These are phyloP conservation scores for Ormyrus labotus DNA, from an alignment of 2,888 invertebrate species.

Conservation along the genomic window DNA sequence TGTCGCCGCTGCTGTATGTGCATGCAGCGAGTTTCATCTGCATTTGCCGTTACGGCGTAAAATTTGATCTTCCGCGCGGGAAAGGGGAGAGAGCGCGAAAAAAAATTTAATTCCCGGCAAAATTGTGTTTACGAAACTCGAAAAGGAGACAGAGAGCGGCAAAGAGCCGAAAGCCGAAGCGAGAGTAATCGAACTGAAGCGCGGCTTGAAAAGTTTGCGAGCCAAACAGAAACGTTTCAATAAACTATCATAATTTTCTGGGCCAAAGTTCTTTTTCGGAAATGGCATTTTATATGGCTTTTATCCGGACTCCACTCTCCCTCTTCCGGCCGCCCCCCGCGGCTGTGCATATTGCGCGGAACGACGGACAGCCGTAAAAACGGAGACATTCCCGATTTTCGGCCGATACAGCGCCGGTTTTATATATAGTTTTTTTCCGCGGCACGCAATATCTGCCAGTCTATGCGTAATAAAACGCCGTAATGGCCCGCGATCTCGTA, in stretches of 20 bases:
- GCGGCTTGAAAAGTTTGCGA: constrained; percentile 1
- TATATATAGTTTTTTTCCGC: neutral
- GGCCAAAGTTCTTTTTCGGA: neutral
- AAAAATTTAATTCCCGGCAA: constrained; percentile 8
- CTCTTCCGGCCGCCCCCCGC: neutral
- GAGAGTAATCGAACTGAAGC: neutral
- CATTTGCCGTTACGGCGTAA: constrained; percentile 7
- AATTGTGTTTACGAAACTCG: too few species aligned
- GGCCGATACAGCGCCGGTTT: constrained; percentile 13
- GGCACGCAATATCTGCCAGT: constrained; percentile 42
- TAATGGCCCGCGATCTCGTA: constrained; percentile 30
- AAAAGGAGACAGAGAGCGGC: too few species aligned
- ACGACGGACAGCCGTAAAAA: constrained; percentile 42
- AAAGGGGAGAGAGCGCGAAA: neutral
- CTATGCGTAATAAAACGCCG: constrained; percentile 46
- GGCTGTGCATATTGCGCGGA: neutral
- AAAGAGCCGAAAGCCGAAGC: neutral
- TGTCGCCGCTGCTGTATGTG: neutral
- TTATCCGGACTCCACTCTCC: too few species aligned
- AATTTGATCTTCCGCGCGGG: constrained; percentile 4
- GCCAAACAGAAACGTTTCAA: constrained; percentile 29
- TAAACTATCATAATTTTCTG: constrained; percentile 31
- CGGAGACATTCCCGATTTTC: constrained; percentile 35
- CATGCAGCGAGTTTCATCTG: constrained; percentile 16
- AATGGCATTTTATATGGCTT: too few species aligned